phyloP scores from a whole-genome alignment of 2,113 vertebrate species.

The Rattus norvegicus region DNA sequence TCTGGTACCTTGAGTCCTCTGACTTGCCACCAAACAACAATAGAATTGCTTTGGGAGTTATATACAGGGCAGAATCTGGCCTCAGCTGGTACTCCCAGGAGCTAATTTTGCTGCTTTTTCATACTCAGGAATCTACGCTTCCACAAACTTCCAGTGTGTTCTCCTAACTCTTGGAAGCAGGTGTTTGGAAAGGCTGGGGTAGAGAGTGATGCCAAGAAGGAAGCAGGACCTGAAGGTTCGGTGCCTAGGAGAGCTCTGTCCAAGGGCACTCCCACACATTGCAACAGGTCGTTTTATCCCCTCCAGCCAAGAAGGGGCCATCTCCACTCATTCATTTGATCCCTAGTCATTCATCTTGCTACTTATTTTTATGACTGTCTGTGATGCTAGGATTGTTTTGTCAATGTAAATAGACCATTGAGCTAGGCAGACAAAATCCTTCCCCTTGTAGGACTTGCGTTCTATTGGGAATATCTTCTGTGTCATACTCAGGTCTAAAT shows the following conservation, averaged over 20 bases:
- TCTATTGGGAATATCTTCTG: background rate
- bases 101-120: background rate
- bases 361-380: background rate
- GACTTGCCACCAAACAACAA: background rate
- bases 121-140: background rate
- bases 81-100: background rate
- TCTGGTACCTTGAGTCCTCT: background rate
- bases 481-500: background rate
- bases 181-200: background rate
- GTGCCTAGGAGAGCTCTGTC: background rate
- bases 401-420: background rate
- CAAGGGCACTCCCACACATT: too few relatives aligned
- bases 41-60: background rate
- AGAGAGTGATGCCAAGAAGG: accelerated
- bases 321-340: background rate
- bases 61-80: background rate
- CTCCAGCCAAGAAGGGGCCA: background rate
- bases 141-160: background rate
- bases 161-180: background rate
- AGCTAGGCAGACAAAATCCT: background rate
- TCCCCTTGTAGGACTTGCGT: background rate
- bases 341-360: background rate
- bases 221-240: background rate
- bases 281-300: background rate
- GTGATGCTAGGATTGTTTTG: background rate